Percentiles rank a stretch among this genome's conserved stretches.
Conservation (phyloP, 2,113 vertebrate species). For the Pollimyrus isidori region DNA sequence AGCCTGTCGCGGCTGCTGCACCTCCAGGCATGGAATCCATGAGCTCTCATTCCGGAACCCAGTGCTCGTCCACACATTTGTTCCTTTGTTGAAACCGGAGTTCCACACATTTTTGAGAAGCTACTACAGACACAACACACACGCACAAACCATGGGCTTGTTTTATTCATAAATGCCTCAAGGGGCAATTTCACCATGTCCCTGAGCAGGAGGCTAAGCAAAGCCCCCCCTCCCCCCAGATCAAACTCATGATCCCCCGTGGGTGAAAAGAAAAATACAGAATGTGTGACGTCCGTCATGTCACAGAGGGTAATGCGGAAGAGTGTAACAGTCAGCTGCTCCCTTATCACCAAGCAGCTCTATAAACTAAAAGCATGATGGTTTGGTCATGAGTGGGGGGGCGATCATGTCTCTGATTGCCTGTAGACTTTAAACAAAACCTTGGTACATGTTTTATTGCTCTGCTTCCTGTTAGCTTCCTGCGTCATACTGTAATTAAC, state of each 20-base stretch:
- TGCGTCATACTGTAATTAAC: background rate
- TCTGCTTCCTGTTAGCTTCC: background rate
- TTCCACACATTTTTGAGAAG: background rate
- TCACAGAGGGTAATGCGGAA: background rate
- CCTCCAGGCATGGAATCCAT: background rate
- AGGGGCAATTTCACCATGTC: background rate
- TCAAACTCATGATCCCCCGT: background rate
- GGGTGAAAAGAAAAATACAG: background rate
- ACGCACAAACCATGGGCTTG: background rate
- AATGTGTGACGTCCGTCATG: background rate
- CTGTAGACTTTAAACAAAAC: background rate
- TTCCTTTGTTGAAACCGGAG: background rate
- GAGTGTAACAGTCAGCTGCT: background rate
- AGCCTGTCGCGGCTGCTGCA: background rate
- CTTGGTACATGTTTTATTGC: background rate
- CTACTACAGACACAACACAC: background rate
- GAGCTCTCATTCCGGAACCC: background rate
- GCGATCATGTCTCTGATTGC: background rate
- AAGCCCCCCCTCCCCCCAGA: background rate
- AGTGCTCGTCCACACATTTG: background rate
- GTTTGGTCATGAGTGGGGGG: background rate
- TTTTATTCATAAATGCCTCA: background rate
- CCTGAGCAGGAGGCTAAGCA: background rate
- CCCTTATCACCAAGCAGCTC: background rate
- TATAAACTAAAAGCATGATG: background rate